phyloP scores from a whole-genome alignment of 2,797 vertebrate genomes.

The Silurus aristotelis region DNA sequence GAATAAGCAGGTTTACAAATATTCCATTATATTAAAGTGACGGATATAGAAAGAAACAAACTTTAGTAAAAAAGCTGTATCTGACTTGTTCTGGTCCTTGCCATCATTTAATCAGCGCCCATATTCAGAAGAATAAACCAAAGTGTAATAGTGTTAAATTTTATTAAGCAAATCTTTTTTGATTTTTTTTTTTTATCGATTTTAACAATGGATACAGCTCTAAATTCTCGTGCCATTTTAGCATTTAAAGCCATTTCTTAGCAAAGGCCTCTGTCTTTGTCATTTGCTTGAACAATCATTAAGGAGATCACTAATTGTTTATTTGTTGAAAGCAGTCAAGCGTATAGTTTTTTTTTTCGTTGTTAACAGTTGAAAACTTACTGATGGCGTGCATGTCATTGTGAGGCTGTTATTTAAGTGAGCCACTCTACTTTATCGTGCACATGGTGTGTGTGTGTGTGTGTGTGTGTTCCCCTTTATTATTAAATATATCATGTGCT shows the following conservation, averaged over 20 bases:
- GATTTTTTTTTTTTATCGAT: no score
- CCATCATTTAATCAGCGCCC: not conserved
- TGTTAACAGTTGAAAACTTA: not conserved
- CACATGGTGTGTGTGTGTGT: not conserved
- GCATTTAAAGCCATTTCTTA: not conserved
- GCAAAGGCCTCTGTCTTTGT: not conserved
- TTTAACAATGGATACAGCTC: no score
- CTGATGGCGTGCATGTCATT: not conserved
- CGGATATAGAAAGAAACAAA: no score
- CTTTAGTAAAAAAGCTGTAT: not conserved
- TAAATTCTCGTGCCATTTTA: not conserved
- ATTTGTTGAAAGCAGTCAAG: not conserved
- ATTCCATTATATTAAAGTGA: not conserved
- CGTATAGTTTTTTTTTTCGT: not conserved
- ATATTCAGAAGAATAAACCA: not conserved
- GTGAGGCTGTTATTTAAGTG: not conserved
- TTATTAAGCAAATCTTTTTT: no score
- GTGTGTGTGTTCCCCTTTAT: not conserved
- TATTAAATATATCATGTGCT: constrained; percentile 33
- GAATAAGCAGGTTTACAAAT: not conserved
- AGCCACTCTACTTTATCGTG: not conserved
- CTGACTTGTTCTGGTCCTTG: not conserved
- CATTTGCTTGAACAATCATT: not conserved
- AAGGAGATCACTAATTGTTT: not conserved
- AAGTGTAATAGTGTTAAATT: not conserved